Evolutionary conservation across 2,113 vertebrate species (phyloP).

Genomic region (Ammodytes marinus): DNA sequence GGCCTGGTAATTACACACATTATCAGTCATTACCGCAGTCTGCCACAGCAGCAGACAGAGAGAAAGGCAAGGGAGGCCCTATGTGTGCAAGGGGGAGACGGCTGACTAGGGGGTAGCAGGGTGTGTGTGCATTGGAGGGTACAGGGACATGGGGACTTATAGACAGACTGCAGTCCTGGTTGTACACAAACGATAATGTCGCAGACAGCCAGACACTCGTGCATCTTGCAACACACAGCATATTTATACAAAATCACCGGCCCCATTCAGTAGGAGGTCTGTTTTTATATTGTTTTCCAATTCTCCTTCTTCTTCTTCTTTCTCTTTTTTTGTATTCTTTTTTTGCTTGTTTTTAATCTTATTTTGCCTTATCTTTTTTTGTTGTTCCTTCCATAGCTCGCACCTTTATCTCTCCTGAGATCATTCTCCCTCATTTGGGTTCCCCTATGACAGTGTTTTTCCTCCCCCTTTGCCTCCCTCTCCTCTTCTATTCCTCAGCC

Average conservation of each 20-base stretch:
- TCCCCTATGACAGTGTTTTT: slow-evolving; percentile 54
- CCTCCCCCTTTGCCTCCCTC: slow-evolving; percentile 39
- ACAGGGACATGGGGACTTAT: slow-evolving; percentile 15
- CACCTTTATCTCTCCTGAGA: slow-evolving; percentile 57
- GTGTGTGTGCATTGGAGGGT: slow-evolving; percentile 6
- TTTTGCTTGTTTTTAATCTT: slow-evolving; percentile 42
- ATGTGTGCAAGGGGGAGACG: not conserved
- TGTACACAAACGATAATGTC: not conserved
- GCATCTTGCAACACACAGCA: slow-evolving; percentile 1
- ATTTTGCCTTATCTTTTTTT: slow-evolving; percentile 30
- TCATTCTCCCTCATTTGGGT: slow-evolving; percentile 47
- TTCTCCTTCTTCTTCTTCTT: no score
- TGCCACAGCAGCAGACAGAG: slow-evolving; percentile 54
- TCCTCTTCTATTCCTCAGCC: slow-evolving; percentile 55
- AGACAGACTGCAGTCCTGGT: slow-evolving; percentile 1
- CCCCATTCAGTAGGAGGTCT: slow-evolving; percentile 1
- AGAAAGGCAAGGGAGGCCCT: slow-evolving; percentile 7
- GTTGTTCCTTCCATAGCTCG: slow-evolving; percentile 32
- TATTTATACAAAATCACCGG: not conserved
- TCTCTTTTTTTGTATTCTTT: not conserved
- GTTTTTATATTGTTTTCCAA: not conserved
- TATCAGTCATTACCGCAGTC: slow-evolving; percentile 79
- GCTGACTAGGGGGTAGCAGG: slow-evolving; percentile 21
- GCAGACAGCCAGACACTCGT: slow-evolving; percentile 15
- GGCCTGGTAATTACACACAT: slow-evolving; percentile 82